Conservation (phyloP, 2,113 vertebrate genomes). For the Lasiurus cinereus region DNA sequence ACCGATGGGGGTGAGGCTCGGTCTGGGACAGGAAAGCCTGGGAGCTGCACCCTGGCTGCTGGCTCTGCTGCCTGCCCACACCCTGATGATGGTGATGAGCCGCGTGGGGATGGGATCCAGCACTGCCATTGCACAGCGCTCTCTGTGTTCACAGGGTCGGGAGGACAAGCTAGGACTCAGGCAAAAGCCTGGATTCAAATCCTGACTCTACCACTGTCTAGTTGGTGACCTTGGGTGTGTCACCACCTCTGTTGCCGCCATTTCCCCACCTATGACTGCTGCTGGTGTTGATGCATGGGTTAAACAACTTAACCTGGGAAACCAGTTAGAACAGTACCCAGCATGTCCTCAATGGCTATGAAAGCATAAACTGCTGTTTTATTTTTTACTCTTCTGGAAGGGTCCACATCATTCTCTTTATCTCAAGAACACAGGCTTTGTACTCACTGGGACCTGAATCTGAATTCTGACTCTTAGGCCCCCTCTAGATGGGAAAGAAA, state of each 20-base stretch:
- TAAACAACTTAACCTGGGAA: not conserved
- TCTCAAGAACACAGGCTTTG: not conserved
- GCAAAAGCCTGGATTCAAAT: not conserved
- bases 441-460: not conserved
- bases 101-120: not conserved
- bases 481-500: not conserved
- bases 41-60: not conserved
- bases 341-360: not conserved
- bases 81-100: not conserved
- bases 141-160: not conserved
- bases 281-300: not conserved
- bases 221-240: not conserved
- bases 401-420: not conserved
- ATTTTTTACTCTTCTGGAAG: not conserved
- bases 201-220: not conserved
- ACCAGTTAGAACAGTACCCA: not conserved
- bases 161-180: not conserved
- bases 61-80: not conserved
- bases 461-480: not conserved
- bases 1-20: too few species aligned
- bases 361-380: not conserved
- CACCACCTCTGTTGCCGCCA: not conserved
- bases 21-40: not conserved
- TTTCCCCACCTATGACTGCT: not conserved
- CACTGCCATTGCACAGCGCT: rapidly evolving